Evolutionary conservation across 2,113 vertebrate genomes (phyloP).

Genomic region (Ginglymostoma cirratum): DNA sequence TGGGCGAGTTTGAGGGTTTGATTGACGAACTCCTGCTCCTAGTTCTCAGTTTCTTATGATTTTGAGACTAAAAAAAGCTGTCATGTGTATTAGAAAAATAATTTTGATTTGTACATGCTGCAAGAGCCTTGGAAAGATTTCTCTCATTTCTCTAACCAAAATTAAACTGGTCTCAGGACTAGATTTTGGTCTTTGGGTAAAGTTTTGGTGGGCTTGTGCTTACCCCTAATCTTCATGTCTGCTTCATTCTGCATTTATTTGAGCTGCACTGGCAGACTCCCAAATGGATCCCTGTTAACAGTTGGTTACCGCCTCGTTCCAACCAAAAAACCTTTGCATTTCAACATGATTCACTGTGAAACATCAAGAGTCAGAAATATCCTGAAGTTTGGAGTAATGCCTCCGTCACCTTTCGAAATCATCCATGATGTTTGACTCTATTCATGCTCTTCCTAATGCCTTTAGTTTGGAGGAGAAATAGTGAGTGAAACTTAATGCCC

Average conservation of each 20-base stretch:
- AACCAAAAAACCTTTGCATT: background rate
- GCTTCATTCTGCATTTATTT: background rate
- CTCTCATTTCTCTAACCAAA: background rate
- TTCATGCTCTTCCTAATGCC: background rate
- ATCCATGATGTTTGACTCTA: background rate
- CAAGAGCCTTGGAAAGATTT: background rate
- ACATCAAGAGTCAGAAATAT: background rate
- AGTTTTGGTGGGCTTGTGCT: background rate
- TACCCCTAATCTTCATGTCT: background rate
- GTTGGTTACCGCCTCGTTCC: background rate
- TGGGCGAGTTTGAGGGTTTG: no score
- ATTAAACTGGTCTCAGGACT: background rate
- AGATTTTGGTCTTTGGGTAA: background rate
- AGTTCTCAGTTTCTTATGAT: no score
- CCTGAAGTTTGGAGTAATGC: background rate
- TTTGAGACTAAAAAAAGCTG: no score
- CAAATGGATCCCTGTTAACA: background rate
- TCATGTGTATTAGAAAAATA: no score
- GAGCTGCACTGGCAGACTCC: background rate
- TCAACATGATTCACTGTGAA: background rate
- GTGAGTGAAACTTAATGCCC: no score
- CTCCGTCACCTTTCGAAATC: background rate
- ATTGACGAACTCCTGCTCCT: no score
- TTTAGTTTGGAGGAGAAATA: background rate
- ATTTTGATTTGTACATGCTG: no score